Conservation (phyloP, 2,888 invertebrate genomes). For the Ephialtes manifestator region DNA sequence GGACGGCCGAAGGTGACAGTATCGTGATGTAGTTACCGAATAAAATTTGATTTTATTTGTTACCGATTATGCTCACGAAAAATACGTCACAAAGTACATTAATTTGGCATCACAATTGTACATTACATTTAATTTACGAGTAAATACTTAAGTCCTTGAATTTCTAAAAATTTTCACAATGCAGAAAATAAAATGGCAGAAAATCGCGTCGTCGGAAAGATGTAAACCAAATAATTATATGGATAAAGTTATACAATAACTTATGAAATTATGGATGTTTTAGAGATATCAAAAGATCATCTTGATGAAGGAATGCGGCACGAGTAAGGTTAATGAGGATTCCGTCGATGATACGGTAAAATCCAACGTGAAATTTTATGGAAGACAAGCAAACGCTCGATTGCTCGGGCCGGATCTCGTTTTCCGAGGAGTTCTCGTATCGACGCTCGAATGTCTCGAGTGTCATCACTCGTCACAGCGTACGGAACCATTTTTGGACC, state of each 20-base stretch:
- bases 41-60: no score
- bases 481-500: slow-evolving; percentile 97
- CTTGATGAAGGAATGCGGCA: slow-evolving; percentile 91
- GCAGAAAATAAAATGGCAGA: neutral
- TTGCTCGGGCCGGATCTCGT: slow-evolving; percentile 95
- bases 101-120: no score
- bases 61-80: no score
- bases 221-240: neutral
- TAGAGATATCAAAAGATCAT: slow-evolving; percentile 94
- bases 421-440: slow-evolving; percentile 97
- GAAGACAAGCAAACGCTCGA: slow-evolving; percentile 92
- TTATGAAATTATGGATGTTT: slow-evolving; percentile 74
- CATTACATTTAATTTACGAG: no score
- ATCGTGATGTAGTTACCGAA: no score
- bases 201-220: neutral
- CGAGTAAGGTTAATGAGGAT: slow-evolving; percentile 88
- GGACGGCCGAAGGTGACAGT: no score
- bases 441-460: slow-evolving; percentile 95
- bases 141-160: no score
- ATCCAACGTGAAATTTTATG: slow-evolving; percentile 93
- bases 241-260: neutral
- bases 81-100: no score
- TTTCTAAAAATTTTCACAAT: no score
- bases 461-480: slow-evolving; percentile 95
- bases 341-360: slow-evolving; percentile 92